Base-by-base conservation (phyloP, 2,888 invertebrate genomes). In the Scaptomyza caliginosa region DNA sequence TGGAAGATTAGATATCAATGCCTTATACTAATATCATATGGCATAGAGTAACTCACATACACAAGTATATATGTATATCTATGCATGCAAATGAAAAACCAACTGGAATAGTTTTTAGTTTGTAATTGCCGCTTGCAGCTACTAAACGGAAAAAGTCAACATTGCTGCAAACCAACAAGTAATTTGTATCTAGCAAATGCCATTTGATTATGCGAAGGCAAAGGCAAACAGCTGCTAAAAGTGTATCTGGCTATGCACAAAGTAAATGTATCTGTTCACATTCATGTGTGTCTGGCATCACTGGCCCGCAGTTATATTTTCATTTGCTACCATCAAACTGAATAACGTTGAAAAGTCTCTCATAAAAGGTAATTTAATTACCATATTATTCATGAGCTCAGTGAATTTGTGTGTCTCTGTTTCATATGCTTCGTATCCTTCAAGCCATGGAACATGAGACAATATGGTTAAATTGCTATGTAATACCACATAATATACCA, bases 331-430 rank as follows among this genome's bases (percentile, higher is more conserved):
- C 73, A 68, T 81, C 68, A 68, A 80, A 77, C 64, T 65, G 49
- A 67, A 81, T 73, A 66, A 81, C 63, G 65, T 45, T 51, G 51
- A 42, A 73, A 83, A 67, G 77, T 64, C 67, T 57, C 51, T 43
- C 56, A 38, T 55, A 83, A 66, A 59, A 81, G 59, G 52, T 56
- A 52, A 59, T 78, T 74, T 85, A 84, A 81, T 79, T 82, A 74
- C 49, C 74, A 51, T 60, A 48, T 32, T 54, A 69, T 81, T 77
- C 70, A 74, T 43, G 55, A 64, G 49, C 56, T 38, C 39, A 23
- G 45, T 49, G 38, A 51, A 49, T 38, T 40, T 32, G 45, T 28
- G 48, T 59, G 42, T n/a, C 11, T 19, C 39, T 40, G 6, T 59
- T 19, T 30, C 11, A 17, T 16, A 11, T 49, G 45, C 21, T 48